phyloP scores from a whole-genome alignment of 2,113 vertebrate genomes.

The Siniperca knerii region DNA sequence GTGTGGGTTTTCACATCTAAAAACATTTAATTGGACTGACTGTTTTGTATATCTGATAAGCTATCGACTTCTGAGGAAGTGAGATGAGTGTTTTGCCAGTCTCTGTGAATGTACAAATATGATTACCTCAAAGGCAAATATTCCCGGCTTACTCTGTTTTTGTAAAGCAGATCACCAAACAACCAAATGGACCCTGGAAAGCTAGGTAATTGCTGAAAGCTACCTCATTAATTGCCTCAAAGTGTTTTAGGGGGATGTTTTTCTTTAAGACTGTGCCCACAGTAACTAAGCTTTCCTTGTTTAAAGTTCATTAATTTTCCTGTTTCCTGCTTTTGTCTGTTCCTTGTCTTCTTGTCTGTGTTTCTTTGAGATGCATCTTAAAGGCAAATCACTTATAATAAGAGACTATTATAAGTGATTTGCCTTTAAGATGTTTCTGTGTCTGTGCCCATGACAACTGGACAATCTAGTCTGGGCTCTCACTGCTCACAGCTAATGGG shows the following conservation, averaged over 20 bases:
- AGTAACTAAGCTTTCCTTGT: neutral
- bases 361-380: conserved; percentile 25
- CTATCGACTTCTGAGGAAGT: neutral
- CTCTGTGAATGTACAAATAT: conserved; percentile 10
- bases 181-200: neutral
- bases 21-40: neutral
- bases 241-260: neutral
- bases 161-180: conserved; percentile 1
- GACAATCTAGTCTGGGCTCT: conserved; percentile 49
- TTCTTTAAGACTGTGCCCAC: neutral
- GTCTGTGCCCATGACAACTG: conserved; percentile 67
- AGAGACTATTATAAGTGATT: too few relatives aligned
- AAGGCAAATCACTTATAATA: conserved; percentile 8
- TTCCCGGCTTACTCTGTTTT: conserved; percentile 19
- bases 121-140: conserved; percentile 11
- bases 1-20: neutral
- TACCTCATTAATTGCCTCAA: neutral
- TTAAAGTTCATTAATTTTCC: neutral
- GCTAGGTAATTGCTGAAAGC: conserved; percentile 3
- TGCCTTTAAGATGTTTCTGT: too few relatives aligned
- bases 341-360: neutral
- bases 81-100: conserved; percentile 4
- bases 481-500: conserved; percentile 45
- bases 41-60: neutral
- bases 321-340: neutral